Evolutionary conservation across 2,797 vertebrate species (phyloP).

Genomic region (Lutjanus argentimaculatus): DNA sequence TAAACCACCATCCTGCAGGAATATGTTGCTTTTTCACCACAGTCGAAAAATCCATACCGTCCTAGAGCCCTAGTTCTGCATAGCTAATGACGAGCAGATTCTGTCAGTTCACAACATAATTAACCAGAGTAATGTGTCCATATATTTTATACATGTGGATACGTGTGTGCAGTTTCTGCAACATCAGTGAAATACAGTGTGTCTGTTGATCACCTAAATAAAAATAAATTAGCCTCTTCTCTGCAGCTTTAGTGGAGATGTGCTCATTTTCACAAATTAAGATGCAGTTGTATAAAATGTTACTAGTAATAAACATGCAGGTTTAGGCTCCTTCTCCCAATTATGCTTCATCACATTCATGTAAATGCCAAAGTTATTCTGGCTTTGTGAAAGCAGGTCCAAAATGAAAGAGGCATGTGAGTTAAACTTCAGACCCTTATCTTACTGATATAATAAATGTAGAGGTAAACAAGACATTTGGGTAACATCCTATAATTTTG

Average conservation of each 20-base stretch:
- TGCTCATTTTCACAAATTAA: constrained; percentile 27
- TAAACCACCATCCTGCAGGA: no score
- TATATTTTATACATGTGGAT: no score
- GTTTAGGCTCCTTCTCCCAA: background rate
- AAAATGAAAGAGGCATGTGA: background rate
- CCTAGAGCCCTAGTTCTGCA: no score
- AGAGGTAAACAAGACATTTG: background rate
- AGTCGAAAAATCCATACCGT: no score
- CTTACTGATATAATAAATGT: background rate
- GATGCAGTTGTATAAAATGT: background rate
- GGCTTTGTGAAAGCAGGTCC: background rate
- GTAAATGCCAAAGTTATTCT: background rate
- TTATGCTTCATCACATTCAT: constrained; percentile 15
- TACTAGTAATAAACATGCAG: constrained; percentile 13
- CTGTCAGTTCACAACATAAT: background rate
- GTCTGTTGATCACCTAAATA: constrained; percentile 19
- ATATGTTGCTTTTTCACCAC: no score
- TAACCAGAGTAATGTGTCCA: background rate
- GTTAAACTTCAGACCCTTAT: background rate
- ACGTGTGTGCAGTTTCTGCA: background rate
- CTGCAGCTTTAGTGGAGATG: background rate
- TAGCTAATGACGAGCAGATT: background rate
- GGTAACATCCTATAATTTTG: background rate
- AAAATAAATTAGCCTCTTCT: constrained; percentile 12
- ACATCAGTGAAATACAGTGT: background rate